phyloP scores from a whole-genome alignment of 1,140 invertebrate species.

The Aporrectodea caliginosa region DNA sequence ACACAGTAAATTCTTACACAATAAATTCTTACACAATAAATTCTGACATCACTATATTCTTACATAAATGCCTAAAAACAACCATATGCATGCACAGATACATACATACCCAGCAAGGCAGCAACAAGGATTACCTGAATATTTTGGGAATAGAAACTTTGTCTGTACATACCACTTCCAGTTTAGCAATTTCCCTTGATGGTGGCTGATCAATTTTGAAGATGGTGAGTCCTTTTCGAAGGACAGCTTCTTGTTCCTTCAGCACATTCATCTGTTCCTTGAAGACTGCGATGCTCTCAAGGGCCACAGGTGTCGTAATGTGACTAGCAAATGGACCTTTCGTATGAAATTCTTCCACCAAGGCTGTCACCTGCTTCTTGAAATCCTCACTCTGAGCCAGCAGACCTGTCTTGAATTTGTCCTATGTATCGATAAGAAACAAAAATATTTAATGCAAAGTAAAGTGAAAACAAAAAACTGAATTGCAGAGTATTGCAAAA shows the following conservation, averaged over 20 bases:
- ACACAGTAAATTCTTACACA: too few relatives aligned
- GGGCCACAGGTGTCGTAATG: conserved; percentile 52
- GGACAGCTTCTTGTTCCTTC: conserved; percentile 63
- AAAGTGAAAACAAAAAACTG: too few relatives aligned
- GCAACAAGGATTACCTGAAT: too few relatives aligned
- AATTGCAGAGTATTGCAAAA: too few relatives aligned
- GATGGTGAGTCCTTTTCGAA: conserved; percentile 66
- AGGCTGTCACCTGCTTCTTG: conserved; percentile 62
- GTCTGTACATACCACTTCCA: conserved; percentile 64
- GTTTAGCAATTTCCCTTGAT: conserved; percentile 64
- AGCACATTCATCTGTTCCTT: conserved; percentile 62
- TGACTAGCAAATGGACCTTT: conserved; percentile 60
- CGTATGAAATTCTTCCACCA: conserved; percentile 65
- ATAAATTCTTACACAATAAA: too few relatives aligned
- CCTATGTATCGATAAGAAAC: too few relatives aligned
- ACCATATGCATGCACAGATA: too few relatives aligned
- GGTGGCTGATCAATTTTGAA: conserved; percentile 71
- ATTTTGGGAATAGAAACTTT: too few relatives aligned
- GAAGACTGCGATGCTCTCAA: conserved; percentile 63
- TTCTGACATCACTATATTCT: too few relatives aligned
- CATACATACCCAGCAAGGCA: too few relatives aligned
- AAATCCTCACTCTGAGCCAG: conserved; percentile 65
- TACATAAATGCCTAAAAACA: too few relatives aligned
- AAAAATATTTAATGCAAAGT: too few relatives aligned
- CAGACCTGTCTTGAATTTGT: conserved; percentile 67